Evolutionary conservation across 2,113 vertebrate genomes (phyloP), one percentile per base, ranked within the genome.

Genomic region (Rattus norvegicus): DNA sequence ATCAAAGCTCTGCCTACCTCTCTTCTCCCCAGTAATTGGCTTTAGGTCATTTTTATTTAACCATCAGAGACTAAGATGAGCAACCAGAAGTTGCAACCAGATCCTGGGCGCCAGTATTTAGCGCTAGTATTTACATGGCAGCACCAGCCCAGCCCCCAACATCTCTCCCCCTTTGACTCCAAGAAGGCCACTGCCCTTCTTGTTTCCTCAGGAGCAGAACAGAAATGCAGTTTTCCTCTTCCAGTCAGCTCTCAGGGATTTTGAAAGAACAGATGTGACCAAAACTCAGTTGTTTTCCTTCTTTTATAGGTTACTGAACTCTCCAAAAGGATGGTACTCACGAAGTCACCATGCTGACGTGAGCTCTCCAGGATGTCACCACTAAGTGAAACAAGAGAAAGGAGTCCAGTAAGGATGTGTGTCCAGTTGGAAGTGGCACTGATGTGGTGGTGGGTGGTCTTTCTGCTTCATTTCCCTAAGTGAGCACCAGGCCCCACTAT

Each of bases 321-420:
- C 14, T 72, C 91, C 54, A 70, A 87, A 79, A 36, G 0, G 17
- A 86, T 39, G 20, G 0, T 83, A 94, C 67, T 97, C 92, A 96
- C 12, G 20, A 52, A 4, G 54, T 79, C 85, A 92, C 94, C 70
- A n/a, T 97, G 96, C 97, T 97, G 43, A 97, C 91, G 36, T 99
- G 98, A 14, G 98, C 98, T 72, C 89, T 75, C 98, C 98, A 99
- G 92, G 84, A 88, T 3, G 39, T 95, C 93, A 92, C 75, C 17
- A 91, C 98, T 98, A 39, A 79, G 92, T 70, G 12, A 88, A 95
- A 97, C 93, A 1, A 88, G 83, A 89, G 47, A 95, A 24, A 1
- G 8, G 17, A n/a, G 11, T 76, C 11, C 0, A 30, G 22, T 9
- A 8, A 2, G 19, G 22, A 0, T 33, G 36, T 12, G 10, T 0